A percentile compares a stretch with the other conserved stretches of the same genome.
Evolutionary conservation across 2,888 invertebrate species (phyloP).

Genomic region (Sminthurinus aureus): DNA sequence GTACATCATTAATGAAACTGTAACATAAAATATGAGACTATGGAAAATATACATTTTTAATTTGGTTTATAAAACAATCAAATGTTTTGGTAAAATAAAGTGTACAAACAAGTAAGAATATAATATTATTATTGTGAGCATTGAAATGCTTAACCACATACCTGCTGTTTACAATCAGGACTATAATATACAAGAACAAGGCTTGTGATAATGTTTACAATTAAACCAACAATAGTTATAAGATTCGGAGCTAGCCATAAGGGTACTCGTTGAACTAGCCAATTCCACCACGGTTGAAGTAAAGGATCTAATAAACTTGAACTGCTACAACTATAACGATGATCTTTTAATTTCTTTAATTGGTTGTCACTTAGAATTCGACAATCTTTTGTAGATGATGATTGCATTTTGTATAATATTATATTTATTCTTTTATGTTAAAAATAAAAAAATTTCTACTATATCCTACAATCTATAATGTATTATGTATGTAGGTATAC

Average conservation of each 20-base stretch:
- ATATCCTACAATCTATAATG: too few relatives aligned
- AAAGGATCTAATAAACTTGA: conserved; percentile 84
- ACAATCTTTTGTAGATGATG: conserved; percentile 64
- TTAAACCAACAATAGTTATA: conserved; percentile 91
- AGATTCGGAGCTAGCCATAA: conserved; percentile 97
- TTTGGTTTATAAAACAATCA: too few relatives aligned
- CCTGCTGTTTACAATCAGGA: conserved; percentile 86
- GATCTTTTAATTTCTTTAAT: conserved; percentile 90
- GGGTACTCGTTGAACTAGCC: conserved; percentile 89
- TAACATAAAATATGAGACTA: too few relatives aligned
- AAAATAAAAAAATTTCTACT: too few relatives aligned
- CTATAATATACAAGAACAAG: conserved; percentile 91
- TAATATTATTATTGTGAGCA: too few relatives aligned
- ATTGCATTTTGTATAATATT: neutral
- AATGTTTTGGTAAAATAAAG: too few relatives aligned
- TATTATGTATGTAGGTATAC: too few relatives aligned
- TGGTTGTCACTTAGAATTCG: conserved; percentile 79
- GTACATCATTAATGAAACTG: too few relatives aligned
- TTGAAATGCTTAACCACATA: too few relatives aligned
- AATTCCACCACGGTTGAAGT: conserved; percentile 97
- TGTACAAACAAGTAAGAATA: too few relatives aligned
- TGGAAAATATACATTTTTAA: too few relatives aligned
- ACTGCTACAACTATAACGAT: conserved; percentile 93
- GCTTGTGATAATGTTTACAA: conserved; percentile 91
- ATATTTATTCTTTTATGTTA: too few relatives aligned